Base-by-base conservation (phyloP, 2,888 invertebrate genomes). In the Apoda limacodes region DNA sequence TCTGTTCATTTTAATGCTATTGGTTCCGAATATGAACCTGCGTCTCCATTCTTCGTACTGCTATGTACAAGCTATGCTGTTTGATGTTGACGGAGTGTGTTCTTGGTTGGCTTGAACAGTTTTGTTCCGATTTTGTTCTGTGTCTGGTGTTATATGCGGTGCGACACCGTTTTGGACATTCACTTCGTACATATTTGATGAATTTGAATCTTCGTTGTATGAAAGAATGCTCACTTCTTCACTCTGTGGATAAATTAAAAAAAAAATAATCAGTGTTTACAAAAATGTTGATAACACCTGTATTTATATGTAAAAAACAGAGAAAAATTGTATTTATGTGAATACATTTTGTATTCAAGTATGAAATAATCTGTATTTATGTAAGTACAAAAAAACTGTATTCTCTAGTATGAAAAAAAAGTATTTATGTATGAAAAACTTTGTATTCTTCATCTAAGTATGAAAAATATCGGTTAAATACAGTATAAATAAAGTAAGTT, bases 171-270 rank as follows among this genome's bases (percentile, higher is more conserved):
- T 67, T 39, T 58, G 66, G 3, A 71, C 32, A 46, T 61, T 68
- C 25, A 72, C 69, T 30, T 75, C 76, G 45, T 60, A 74, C 43
- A 76, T 40, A 48, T 72, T 70, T 0, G 76, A 75, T 0, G 78
- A 76, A 53, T 80, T 78, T 2, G 80, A 80, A 51, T 80, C 78
- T 7, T 80, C 80, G 42, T 76, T 80, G 67, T 59, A 75, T 0
- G 74, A 72, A 0, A 80, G 48, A 13, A 75, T 37, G 54, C 62
- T 69, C 2, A 69, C 69, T 46, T 80, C 78, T 12, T 80, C 80
- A 25, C 65, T 61, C 78, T 80, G 71, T 5, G 25, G 32, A 28
- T 15, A 2, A n/a, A n/a, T n/a, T n/a, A n/a, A n/a, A 17, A 6
- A 17, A 17, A 17, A 17, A 17, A 17, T 17, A 5, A 17, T 17